Evolutionary conservation across 2,888 invertebrate species (phyloP).

Genomic region (Microplitis manilae): DNA sequence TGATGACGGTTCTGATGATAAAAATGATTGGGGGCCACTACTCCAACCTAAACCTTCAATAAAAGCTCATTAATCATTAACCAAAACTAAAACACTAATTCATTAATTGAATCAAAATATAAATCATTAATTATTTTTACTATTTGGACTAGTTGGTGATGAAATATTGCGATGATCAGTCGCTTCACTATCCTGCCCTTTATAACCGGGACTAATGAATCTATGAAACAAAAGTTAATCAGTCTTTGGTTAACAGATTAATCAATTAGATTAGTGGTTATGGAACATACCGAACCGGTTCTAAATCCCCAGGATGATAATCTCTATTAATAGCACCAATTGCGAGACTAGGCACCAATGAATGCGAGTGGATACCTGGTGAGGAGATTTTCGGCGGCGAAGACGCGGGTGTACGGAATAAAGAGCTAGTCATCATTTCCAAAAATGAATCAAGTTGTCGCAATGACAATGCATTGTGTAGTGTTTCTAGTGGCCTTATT

Average conservation of each 20-base stretch:
- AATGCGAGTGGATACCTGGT: constrained; percentile 67
- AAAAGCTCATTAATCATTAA: neutral
- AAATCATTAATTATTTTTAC: constrained; percentile 53
- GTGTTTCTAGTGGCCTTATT: constrained; percentile 95
- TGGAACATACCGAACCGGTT: neutral
- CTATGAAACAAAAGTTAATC: constrained; percentile 46
- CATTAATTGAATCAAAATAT: neutral
- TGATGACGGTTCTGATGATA: constrained; percentile 86
- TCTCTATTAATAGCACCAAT: constrained; percentile 61
- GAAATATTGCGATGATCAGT: constrained; percentile 63
- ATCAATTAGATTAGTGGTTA: neutral
- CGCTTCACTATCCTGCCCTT: constrained; percentile 59
- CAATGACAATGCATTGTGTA: constrained; percentile 96
- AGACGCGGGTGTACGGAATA: constrained; percentile 82
- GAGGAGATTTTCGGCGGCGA: constrained; percentile 80
- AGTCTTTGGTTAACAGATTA: no score
- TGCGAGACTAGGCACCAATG: constrained; percentile 59
- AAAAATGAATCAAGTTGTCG: constrained; percentile 92
- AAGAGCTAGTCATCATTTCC: constrained; percentile 86
- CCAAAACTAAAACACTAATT: neutral
- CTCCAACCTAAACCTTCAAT: constrained; percentile 79
- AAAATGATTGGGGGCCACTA: constrained; percentile 86
- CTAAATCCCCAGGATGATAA: constrained; percentile 60
- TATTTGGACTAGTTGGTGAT: constrained; percentile 69
- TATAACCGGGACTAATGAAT: constrained; percentile 64